Evolutionary conservation across 37 sponge, comb jelly and placozoan genomes (phyloP), one percentile per base, ranked within the genome.

Genomic region (Aplysina aerophoba): DNA sequence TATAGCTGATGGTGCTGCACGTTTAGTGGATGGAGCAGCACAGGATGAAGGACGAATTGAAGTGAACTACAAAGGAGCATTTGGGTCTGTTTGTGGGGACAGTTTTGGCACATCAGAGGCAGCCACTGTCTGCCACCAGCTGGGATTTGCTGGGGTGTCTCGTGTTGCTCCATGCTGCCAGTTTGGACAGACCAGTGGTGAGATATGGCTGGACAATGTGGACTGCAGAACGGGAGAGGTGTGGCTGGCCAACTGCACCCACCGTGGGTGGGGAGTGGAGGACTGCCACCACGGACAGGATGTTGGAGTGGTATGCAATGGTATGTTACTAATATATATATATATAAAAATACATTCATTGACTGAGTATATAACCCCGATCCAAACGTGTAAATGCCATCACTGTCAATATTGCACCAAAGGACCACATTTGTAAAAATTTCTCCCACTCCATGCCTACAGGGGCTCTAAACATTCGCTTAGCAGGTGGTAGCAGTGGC

Each of bases 201-300:
- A 75, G 44, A 75, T 75, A 19, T 75, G 78, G 78, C 38, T 75
- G 78, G 78, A 75, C 13, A 25, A 50, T 4, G 21, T 75, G 1
- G 53, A 44, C 1, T 75, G 78, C 53, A 40, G 24, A 0, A 39
- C 78, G 12, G 40, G 25, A 22, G 53, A 75, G 16, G 78, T 75
- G 3, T 50, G 54, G 44, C 5, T 75, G 78, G 78, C 78, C 44
- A 75, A 75, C 78, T 75, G 78, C 54, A 53, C 78, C 11, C 78
- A 75, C 54, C 6, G 78, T n/a, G 78, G 78, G 14, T 75, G 78
- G 78, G 78, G 78, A 14, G 54, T 75, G 54, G 78, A 75, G 54
- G 78, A 75, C 54, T 75, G 78, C 12, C 78, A 75, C 14, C 1
- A 0, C 38, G 78, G 78, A 15, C 24, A 75, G 25, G 78, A 75